These are phyloP conservation scores for Drosophila antonietae DNA, from an alignment of 2,888 invertebrate genomes.

Conservation along the genomic window DNA sequence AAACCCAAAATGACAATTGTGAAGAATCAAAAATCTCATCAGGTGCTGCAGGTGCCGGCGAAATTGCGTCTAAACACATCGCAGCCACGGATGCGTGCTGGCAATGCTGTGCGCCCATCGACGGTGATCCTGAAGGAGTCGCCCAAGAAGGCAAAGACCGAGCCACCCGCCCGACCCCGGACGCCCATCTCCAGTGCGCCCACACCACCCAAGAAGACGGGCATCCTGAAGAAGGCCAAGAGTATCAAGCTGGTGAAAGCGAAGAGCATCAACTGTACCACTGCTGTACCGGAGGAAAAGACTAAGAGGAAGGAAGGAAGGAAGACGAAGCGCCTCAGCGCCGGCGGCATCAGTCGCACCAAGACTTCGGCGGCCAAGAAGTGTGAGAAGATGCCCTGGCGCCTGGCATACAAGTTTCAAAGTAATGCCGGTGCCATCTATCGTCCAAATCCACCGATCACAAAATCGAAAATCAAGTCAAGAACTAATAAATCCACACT, in stretches of 20 bases:
- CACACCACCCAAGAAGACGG: neutral
- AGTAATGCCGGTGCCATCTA: slow-evolving; percentile 22
- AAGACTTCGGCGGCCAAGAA: neutral
- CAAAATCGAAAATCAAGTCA: neutral
- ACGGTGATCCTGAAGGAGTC: neutral
- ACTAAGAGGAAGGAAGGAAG: neutral
- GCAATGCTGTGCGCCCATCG: neutral
- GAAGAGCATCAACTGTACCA: neutral
- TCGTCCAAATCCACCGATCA: neutral
- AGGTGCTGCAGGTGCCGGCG: neutral
- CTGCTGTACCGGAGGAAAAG: neutral
- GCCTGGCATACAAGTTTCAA: slow-evolving; percentile 19
- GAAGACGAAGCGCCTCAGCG: slow-evolving; percentile 19
- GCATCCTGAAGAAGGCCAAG: slow-evolving; percentile 1
- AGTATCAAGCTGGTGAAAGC: neutral
- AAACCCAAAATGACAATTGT: neutral
- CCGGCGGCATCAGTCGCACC: slow-evolving; percentile 21
- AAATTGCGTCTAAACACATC: neutral
- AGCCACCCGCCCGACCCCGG: neutral
- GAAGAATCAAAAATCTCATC: neutral
- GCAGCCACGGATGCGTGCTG: slow-evolving; percentile 1
- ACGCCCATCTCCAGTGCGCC: no score
- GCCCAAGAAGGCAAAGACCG: neutral
- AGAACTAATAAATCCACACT: neutral
- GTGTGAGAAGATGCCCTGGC: slow-evolving; percentile 4